Evolutionary conservation across 2,797 vertebrate species (phyloP), one percentile per base, ranked within the genome.

Genomic region (Chromis chromis): DNA sequence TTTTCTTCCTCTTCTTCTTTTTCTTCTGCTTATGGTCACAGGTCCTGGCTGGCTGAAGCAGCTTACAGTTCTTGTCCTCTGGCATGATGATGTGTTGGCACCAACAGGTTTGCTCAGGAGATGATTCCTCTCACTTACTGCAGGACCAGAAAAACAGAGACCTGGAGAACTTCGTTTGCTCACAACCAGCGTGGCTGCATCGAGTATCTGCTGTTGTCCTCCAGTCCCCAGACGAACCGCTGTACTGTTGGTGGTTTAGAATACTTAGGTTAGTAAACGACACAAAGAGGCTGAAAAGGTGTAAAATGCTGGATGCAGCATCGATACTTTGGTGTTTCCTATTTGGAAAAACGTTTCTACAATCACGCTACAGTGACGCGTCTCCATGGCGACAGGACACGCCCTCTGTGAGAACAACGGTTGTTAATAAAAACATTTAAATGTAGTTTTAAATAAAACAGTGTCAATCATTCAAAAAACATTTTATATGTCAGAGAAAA

Each of bases 311-410:
- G 13, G 1, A 28, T 6, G 24, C 28, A 31, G 13, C 28, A 4
- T 14, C 2, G 49, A 25, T 65, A 17, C 4, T 4, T 1, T 36
- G 28, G 16, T 58, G 9, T 28, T 25, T 48, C 0, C 2, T 22
- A 0, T 62, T 65, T 65, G 65, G 44, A 60, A 44, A 48, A 31
- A 24, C 14, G 13, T 49, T 25, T 68, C 60, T 59, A 48, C 49
- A 66, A 62, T 69, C 79, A 66, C 69, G 21, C 42, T 58, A 44
- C 22, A 1, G 70, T 33, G 68, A 86, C 86, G 67, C 81, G 79
- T 91, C 52, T 81, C 91, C 86, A 66, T 80, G 73, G 58, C 74
- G 83, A 92, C 89, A 44, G 17, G 50, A 67, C 66, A 33, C 67
- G 10, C 46, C 74, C 48, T 44, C 27, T 24, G 3, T 6, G 19